Percentiles rank a stretch among this genome's conserved stretches.
These are phyloP conservation scores for Fistularia commersonii DNA, from an alignment of 2,797 vertebrate genomes.

Conservation along the genomic window DNA sequence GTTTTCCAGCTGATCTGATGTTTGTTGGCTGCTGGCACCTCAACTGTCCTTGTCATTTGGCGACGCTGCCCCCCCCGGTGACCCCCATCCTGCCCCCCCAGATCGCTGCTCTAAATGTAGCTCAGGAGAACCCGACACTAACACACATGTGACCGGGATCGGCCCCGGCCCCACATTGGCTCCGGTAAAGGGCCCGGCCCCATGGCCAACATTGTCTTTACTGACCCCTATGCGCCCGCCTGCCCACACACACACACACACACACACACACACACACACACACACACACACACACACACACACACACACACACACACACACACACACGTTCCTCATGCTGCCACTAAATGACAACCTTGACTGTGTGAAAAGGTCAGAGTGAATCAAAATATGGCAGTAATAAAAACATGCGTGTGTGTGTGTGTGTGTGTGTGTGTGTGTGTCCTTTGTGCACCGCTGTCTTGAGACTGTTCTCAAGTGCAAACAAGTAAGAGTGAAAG, in stretches of 20 bases:
- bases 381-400: not conserved
- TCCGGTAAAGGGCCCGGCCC: slow-evolving; percentile 12
- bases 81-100: slow-evolving; percentile 41
- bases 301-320: not conserved
- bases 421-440: too few relatives aligned
- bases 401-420: too few relatives aligned
- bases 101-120: slow-evolving; percentile 63
- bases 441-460: too few relatives aligned
- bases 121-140: slow-evolving; percentile 66
- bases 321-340: not conserved
- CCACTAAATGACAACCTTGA: slow-evolving; percentile 12
- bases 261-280: slow-evolving; percentile 4
- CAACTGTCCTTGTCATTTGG: too few relatives aligned
- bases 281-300: not conserved
- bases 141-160: slow-evolving; percentile 48
- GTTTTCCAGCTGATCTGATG: too few relatives aligned
- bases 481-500: too few relatives aligned
- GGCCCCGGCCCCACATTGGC: slow-evolving; percentile 22
- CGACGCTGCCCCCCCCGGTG: slow-evolving; percentile 13
- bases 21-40: not conserved
- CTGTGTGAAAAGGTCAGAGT: slow-evolving; percentile 47
- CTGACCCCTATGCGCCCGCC: slow-evolving; percentile 11
- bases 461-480: too few relatives aligned
- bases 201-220: slow-evolving; percentile 3
- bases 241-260: slow-evolving; percentile 3